Evolutionary conservation across 2,113 vertebrate species (phyloP), one percentile per base, ranked within the genome.

Genomic region (Potamarius usumacintae): DNA sequence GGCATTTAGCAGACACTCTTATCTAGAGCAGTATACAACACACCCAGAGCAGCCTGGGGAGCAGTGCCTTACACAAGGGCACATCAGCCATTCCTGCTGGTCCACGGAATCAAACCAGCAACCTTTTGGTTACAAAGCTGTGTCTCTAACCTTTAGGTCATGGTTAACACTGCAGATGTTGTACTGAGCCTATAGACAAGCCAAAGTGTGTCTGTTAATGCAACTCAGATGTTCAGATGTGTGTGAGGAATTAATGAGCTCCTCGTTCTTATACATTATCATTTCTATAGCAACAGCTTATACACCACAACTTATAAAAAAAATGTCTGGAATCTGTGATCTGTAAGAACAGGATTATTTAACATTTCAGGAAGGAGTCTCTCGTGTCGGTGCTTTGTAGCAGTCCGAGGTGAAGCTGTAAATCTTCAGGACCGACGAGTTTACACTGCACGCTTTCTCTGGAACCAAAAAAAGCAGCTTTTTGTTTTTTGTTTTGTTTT

Each of bases 231-330:
- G 42, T 50, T 53, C 77, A 58, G n/a, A 30, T 14, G 8, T 1
- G 17, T 58, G 55, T 11, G 53, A 81, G 55, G 78, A 81, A 81
- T 81, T 81, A 57, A 81, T 81, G 55, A 81, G 53, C 78, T 42
- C 55, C 15, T 72, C 34, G 7, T 11, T 74, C 62, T 34, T 42
- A 22, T 20, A 22, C 42, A 22, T 7, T 10, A 20, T 25, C 25
- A n/a, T 30, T 80, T 18, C 53, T 9, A 30, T 30, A 20, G 77
- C 5, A 79, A 79, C 52, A 3, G 25, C 53, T 57, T 7, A 11
- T 80, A 15, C 14, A 55, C 25, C 27, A 0, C 0, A 7, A 57
- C 12, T 7, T 1, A 25, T 0, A 8, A 71, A 34, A 34, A 71
- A 12, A n/a, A 65, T 9, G 60, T 22, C 20, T 15, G 7, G 2